phyloP scores from a whole-genome alignment of 2,797 vertebrate genomes.

The Dromococcyx pavoninus region DNA sequence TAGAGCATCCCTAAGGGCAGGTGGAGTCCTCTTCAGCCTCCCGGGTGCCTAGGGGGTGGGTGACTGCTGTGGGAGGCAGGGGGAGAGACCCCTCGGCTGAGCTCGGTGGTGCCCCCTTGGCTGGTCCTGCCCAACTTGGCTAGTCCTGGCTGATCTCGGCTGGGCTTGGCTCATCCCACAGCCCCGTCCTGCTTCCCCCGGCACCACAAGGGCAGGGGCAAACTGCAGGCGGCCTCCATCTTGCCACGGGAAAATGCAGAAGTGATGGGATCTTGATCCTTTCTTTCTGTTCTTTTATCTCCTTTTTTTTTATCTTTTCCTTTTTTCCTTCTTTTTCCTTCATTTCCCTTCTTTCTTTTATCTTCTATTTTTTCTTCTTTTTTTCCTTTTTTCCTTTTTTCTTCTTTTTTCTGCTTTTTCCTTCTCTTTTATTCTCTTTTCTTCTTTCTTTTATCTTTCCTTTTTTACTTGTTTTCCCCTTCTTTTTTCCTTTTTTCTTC shows the following conservation, averaged over 20 bases:
- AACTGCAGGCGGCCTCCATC: background rate
- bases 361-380: no score
- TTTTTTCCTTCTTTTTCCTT: background rate
- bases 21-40: background rate
- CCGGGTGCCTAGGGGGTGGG: no score
- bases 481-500: no score
- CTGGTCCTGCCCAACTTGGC: no score
- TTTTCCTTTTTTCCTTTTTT: no score
- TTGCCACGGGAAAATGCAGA: background rate
- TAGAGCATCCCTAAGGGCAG: background rate
- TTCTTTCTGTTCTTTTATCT: conserved; percentile 16
- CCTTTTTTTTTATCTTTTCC: background rate
- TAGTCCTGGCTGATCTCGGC: no score
- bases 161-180: no score
- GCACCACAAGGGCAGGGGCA: background rate
- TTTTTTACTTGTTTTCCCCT: no score
- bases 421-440: no score
- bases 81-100: background rate
- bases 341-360: no score
- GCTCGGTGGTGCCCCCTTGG: background rate
- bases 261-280: background rate
- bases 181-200: background rate
- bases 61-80: background rate
- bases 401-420: no score
- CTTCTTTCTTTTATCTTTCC: no score